Percentiles rank a stretch among this genome's conserved stretches.
These are phyloP conservation scores for Alviniconcha marisindica DNA, from an alignment of 1,140 invertebrate species.

Conservation along the genomic window DNA sequence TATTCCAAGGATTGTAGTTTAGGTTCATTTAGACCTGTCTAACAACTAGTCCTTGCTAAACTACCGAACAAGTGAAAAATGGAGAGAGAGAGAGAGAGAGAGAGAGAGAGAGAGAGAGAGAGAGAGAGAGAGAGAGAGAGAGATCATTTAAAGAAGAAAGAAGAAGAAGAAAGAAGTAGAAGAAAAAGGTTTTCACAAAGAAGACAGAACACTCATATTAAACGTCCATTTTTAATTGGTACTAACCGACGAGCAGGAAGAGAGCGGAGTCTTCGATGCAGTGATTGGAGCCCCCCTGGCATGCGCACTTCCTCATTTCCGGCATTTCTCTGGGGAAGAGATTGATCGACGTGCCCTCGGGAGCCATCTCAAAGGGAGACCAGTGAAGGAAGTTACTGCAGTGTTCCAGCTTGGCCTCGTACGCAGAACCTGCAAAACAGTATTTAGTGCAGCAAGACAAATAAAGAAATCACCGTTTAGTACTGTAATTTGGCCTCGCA, in stretches of 20 bases:
- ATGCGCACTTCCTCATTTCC: constrained; percentile 44
- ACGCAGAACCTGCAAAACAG: constrained; percentile 49
- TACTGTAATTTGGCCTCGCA: too few species aligned
- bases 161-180: too few species aligned
- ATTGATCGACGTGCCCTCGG: constrained; percentile 47
- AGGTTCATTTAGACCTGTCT: too few species aligned
- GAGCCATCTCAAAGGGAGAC: constrained; percentile 53
- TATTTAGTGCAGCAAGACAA: too few species aligned
- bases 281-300: constrained; percentile 46
- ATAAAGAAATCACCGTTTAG: too few species aligned
- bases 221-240: too few species aligned
- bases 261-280: constrained; percentile 55
- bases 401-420: constrained; percentile 52
- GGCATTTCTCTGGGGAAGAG: constrained; percentile 53
- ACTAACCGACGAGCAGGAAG: constrained; percentile 56
- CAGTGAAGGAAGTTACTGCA: constrained; percentile 62
- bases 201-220: too few species aligned
- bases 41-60: too few species aligned
- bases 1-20: too few species aligned
- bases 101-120: background rate
- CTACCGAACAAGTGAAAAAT: too few species aligned
- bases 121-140: background rate
- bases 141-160: background rate
- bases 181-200: too few species aligned
- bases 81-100: too few species aligned